phyloP scores from a whole-genome alignment of 2,797 vertebrate genomes.

The Pampus argenteus region DNA sequence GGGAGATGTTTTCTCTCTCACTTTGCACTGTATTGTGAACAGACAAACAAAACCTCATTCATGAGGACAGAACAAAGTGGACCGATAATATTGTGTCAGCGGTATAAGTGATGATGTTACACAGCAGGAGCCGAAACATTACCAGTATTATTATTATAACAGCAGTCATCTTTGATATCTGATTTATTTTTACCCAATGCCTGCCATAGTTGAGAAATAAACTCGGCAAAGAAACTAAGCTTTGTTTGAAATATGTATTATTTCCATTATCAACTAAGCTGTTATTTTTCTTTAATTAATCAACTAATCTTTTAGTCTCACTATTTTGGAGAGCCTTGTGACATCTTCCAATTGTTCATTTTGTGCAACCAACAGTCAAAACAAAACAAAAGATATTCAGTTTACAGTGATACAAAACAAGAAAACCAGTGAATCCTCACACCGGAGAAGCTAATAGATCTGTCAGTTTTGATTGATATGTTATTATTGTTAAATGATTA shows the following conservation, averaged over 20 bases:
- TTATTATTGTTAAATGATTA: too few relatives aligned
- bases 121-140: slow-evolving; percentile 16
- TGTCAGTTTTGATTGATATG: too few relatives aligned
- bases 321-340: neutral
- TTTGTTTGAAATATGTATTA: neutral
- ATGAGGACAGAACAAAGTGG: slow-evolving; percentile 28
- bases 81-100: slow-evolving; percentile 21
- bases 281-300: neutral
- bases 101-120: slow-evolving; percentile 24
- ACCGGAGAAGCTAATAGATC: too few relatives aligned
- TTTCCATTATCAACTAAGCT: neutral
- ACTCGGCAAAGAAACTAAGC: too few relatives aligned
- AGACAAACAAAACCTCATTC: slow-evolving; percentile 52
- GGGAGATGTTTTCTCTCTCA: slow-evolving; percentile 51
- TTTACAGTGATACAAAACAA: neutral
- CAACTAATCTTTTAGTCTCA: neutral
- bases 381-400: neutral
- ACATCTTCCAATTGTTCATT: neutral
- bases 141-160: neutral
- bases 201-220: neutral
- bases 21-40: slow-evolving; percentile 50
- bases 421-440: too few relatives aligned
- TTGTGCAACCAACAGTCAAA: neutral
- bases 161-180: neutral
- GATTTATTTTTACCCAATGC: neutral